phyloP scores from a whole-genome alignment of 2,797 vertebrate species.

The Eidolon dupreanum region DNA sequence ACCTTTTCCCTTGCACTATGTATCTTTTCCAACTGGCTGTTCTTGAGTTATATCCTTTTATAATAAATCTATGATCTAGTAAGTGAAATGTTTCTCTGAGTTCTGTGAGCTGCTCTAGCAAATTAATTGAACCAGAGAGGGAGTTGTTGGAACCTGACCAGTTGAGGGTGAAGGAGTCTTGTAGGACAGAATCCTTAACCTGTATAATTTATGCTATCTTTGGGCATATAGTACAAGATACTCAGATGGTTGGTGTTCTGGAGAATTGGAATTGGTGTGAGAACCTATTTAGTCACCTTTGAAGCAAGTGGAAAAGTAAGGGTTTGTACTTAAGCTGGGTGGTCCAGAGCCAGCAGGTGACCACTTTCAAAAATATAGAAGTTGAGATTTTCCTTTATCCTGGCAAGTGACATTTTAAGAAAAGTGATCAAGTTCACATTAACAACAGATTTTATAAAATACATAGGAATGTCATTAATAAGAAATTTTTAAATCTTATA shows the following conservation, averaged over 20 bases:
- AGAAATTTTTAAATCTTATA: not conserved
- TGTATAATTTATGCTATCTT: not conserved
- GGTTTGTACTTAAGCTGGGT: not conserved
- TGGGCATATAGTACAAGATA: not conserved
- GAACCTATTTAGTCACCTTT: not conserved
- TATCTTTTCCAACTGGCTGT: not conserved
- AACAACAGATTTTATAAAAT: not conserved
- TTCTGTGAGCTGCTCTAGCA: not conserved
- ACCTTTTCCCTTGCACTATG: not conserved
- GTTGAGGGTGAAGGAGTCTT: not conserved
- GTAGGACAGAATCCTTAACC: not conserved
- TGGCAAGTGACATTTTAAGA: not conserved
- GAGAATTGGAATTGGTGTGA: not conserved
- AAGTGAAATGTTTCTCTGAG: not conserved
- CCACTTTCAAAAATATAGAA: not conserved
- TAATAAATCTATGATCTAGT: not conserved
- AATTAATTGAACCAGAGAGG: not conserved
- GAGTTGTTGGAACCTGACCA: not conserved
- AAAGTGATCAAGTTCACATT: not conserved
- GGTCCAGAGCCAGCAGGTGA: not conserved
- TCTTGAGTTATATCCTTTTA: not conserved
- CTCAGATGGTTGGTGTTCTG: not conserved
- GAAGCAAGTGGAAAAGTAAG: not conserved
- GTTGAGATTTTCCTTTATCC: not conserved
- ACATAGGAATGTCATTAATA: not conserved